Conservation (phyloP, 2,113 vertebrate species). For the Podocnemis expansa region DNA sequence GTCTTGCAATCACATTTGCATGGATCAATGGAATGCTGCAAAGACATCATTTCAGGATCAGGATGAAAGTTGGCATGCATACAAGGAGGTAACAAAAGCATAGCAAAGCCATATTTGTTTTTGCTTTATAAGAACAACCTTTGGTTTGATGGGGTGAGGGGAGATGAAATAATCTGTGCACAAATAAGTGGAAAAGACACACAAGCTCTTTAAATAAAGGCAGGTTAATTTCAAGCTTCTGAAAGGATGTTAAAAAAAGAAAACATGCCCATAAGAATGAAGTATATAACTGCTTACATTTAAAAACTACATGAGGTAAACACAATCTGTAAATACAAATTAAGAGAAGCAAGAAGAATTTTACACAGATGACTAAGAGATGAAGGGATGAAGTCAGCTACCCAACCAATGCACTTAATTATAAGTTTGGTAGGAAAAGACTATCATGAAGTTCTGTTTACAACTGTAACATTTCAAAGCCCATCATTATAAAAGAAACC, state of each 20-base stretch:
- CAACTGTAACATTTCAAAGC: not conserved
- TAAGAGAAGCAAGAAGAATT: constrained; percentile 1
- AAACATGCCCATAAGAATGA: not conserved
- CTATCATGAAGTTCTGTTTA: not conserved
- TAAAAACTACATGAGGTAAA: not conserved
- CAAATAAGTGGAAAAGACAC: not conserved
- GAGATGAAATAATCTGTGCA: not conserved
- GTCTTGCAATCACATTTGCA: not conserved
- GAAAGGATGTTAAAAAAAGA: not conserved
- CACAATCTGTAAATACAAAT: not conserved
- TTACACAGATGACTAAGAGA: not conserved
- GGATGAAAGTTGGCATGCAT: not conserved
- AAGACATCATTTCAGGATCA: not conserved
- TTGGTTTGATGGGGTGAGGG: not conserved
- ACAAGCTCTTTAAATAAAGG: not conserved
- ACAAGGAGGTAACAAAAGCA: not conserved
- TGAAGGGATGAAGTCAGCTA: not conserved
- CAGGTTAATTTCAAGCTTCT: not conserved
- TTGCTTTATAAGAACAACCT: not conserved
- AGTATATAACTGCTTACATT: not conserved
- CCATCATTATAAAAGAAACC: not conserved
- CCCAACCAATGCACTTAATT: not conserved
- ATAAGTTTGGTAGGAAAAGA: not conserved
- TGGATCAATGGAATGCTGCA: not conserved
- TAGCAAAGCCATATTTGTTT: not conserved